phyloP scores from a whole-genome alignment of 2,797 vertebrate species.

The Pyrocephalus nanus region DNA sequence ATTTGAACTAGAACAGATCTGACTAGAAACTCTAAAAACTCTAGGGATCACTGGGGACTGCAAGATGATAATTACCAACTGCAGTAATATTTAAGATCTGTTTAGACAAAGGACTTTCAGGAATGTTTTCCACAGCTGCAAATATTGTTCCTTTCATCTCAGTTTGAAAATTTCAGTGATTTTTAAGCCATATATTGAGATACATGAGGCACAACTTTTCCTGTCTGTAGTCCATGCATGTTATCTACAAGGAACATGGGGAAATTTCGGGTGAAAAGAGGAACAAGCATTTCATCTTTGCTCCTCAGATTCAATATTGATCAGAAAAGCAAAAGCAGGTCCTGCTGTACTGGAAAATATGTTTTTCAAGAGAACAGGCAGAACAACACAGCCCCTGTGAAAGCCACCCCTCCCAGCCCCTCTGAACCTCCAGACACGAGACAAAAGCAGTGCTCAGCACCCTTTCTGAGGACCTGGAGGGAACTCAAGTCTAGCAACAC shows the following conservation, averaged over 20 bases:
- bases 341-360: neutral
- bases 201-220: neutral
- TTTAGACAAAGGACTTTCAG: neutral
- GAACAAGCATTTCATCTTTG: neutral
- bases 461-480: neutral
- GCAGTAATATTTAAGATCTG: neutral
- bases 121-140: neutral
- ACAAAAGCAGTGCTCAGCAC: neutral
- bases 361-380: neutral
- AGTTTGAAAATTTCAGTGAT: neutral
- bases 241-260: neutral
- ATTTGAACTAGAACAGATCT: neutral
- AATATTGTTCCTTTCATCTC: neutral
- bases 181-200: neutral
- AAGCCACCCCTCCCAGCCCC: neutral
- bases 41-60: neutral
- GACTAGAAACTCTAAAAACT: neutral
- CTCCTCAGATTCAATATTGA: neutral
- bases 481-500: neutral
- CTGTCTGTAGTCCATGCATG: neutral
- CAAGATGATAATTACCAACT: neutral
- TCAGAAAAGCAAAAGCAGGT: neutral
- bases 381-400: neutral
- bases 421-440: neutral
- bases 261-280: neutral